phyloP scores from a whole-genome alignment of 2,888 invertebrate species.

The Chymomyza fuscimana region DNA sequence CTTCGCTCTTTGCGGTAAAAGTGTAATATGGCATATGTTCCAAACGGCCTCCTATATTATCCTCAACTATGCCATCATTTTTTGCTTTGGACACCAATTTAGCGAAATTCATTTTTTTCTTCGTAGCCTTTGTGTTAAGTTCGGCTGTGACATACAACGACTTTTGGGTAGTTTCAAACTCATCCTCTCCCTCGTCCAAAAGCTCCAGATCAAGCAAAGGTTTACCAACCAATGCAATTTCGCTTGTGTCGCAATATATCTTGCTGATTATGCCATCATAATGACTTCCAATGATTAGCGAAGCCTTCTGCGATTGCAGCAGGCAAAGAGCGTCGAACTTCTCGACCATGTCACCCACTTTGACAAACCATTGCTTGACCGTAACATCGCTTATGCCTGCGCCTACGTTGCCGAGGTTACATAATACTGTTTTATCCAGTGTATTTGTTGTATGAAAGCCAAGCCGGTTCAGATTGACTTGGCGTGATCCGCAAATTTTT shows the following conservation, averaged over 20 bases:
- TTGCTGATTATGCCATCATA: slow-evolving; percentile 92
- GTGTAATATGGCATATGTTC: neutral
- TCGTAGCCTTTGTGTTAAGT: slow-evolving; percentile 1
- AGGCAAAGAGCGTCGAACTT: slow-evolving; percentile 83
- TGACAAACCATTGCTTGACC: slow-evolving; percentile 98
- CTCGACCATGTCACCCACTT: slow-evolving; percentile 91
- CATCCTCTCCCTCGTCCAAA: slow-evolving; percentile 78
- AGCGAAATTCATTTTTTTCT: slow-evolving; percentile 87
- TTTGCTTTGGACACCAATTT: slow-evolving; percentile 90
- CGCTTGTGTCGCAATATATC: slow-evolving; percentile 91
- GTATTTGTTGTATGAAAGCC: slow-evolving; percentile 74
- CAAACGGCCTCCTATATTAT: neutral
- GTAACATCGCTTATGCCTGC: slow-evolving; percentile 99
- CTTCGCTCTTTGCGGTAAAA: too few relatives aligned
- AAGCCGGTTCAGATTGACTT: too few relatives aligned
- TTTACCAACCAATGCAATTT: slow-evolving; percentile 92
- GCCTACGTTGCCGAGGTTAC: slow-evolving; percentile 98
- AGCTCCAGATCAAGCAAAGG: slow-evolving; percentile 96
- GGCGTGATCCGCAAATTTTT: too few relatives aligned
- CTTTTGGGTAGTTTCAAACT: slow-evolving; percentile 32
- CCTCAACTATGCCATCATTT: slow-evolving; percentile 81
- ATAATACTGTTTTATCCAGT: slow-evolving; percentile 86
- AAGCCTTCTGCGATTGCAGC: slow-evolving; percentile 94
- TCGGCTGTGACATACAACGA: neutral
- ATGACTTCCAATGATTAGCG: slow-evolving; percentile 98